Evolutionary conservation across 2,888 invertebrate species (phyloP).

Genomic region (Schizaphis graminum): DNA sequence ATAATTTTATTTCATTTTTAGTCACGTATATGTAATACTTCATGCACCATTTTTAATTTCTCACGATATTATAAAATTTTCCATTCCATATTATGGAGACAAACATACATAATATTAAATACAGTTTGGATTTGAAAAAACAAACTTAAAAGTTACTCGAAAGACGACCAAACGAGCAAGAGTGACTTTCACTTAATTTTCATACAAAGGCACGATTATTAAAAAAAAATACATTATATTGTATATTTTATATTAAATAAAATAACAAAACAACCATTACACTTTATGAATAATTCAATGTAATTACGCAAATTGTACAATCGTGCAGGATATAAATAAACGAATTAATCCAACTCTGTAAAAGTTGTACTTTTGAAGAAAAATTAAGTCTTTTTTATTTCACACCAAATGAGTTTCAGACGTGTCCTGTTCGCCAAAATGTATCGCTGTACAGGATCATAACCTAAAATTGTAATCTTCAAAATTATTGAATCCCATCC

Average conservation of each 20-base stretch:
- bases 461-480: not conserved
- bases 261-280: not conserved
- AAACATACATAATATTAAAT: not conserved
- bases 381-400: not conserved
- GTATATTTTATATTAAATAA: not conserved
- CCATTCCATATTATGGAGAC: not conserved
- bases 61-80: not conserved
- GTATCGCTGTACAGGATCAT: not conserved
- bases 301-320: not conserved
- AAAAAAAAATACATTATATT: not conserved
- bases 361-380: not conserved
- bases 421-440: not conserved
- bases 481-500: not conserved
- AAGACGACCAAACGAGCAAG: not conserved
- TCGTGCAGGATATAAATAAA: not conserved
- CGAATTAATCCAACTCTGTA: not conserved
- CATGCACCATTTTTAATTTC: not conserved
- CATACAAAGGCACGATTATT: not conserved
- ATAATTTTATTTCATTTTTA: not conserved
- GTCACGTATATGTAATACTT: not conserved
- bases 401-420: not conserved
- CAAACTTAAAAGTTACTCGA: not conserved
- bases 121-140: not conserved
- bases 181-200: not conserved
- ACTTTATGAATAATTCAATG: slow-evolving; percentile 42